Conservation (phyloP, 2,797 vertebrate genomes). For the Esox masquinongy region DNA sequence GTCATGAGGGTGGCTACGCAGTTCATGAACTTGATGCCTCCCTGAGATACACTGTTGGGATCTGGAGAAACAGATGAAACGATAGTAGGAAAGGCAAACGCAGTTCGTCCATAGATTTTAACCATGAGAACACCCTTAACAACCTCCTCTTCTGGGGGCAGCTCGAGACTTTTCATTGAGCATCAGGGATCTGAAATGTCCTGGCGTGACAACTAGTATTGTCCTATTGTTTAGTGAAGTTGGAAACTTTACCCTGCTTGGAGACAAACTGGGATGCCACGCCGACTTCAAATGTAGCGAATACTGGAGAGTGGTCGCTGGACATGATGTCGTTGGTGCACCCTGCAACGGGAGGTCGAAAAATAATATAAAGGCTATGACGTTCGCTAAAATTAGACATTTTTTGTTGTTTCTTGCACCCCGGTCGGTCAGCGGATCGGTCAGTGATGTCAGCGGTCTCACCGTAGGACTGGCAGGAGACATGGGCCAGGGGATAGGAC, state of each 20-base stretch:
- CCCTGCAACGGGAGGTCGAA: conserved; percentile 69
- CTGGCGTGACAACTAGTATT: not conserved
- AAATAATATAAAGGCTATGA: not conserved
- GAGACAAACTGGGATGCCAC: conserved; percentile 97
- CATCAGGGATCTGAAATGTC: not conserved
- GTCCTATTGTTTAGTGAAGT: not conserved
- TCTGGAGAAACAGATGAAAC: conserved; percentile 60
- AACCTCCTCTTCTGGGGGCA: not conserved
- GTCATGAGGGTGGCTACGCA: conserved; percentile 87
- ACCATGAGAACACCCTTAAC: not conserved
- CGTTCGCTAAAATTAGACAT: not conserved
- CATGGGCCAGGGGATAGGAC: conserved; percentile 92
- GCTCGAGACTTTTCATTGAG: not conserved
- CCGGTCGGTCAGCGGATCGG: too few relatives aligned
- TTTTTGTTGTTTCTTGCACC: not conserved
- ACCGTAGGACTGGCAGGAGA: conserved; percentile 97
- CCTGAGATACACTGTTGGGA: conserved; percentile 80
- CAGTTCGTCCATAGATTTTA: not conserved
- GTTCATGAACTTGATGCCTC: conserved; percentile 90
- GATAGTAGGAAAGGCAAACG: not conserved
- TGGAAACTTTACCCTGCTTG: conserved; percentile 84
- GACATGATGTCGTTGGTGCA: conserved; percentile 94
- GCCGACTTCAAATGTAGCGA: conserved; percentile 95
- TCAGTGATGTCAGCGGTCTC: conserved; percentile 45
- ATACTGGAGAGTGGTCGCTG: conserved; percentile 96